Evolutionary conservation across 2,888 invertebrate species (phyloP).

Genomic region (Drosophila trichaetosa): DNA sequence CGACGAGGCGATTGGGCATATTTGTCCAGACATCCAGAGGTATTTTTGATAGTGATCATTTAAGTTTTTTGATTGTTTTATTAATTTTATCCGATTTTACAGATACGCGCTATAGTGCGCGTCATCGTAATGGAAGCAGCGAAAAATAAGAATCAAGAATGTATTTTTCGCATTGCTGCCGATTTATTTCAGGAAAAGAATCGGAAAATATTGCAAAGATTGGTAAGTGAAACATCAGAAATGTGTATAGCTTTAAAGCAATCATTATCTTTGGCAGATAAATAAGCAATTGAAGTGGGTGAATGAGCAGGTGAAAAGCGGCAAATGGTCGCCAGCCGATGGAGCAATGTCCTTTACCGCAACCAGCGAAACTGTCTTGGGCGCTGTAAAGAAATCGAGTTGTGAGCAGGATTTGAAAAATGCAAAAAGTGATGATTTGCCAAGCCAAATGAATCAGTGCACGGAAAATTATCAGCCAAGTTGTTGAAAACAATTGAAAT

Average conservation of each 20-base stretch:
- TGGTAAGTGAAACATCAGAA: conserved; percentile 15
- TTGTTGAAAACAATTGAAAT: conserved; percentile 31
- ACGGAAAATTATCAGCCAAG: conserved; percentile 52
- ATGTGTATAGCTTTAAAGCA: not conserved
- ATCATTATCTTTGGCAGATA: conserved; percentile 29
- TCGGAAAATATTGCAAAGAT: conserved; percentile 6
- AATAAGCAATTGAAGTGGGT: conserved; percentile 63
- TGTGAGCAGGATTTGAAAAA: conserved; percentile 17
- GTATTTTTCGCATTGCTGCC: conserved; percentile 46
- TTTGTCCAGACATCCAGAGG: conserved; percentile 56
- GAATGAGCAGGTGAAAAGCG: conserved; percentile 26
- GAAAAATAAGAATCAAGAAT: conserved; percentile 10
- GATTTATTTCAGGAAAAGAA: conserved; percentile 38
- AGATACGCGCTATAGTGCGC: conserved; percentile 62
- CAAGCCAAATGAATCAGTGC: conserved; percentile 13
- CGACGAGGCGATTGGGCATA: conserved; percentile 61
- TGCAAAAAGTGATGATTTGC: not conserved
- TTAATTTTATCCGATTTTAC: not conserved
- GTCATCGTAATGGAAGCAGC: conserved; percentile 49
- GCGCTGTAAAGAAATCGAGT: not conserved
- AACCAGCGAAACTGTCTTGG: conserved; percentile 18
- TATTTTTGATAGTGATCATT: conserved; percentile 1
- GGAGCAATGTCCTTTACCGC: conserved; percentile 31
- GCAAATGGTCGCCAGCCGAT: conserved; percentile 44
- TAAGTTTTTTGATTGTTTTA: not conserved